These are phyloP conservation scores for Drosophila sproati DNA, from an alignment of 1,140 invertebrate genomes.

Conservation along the genomic window DNA sequence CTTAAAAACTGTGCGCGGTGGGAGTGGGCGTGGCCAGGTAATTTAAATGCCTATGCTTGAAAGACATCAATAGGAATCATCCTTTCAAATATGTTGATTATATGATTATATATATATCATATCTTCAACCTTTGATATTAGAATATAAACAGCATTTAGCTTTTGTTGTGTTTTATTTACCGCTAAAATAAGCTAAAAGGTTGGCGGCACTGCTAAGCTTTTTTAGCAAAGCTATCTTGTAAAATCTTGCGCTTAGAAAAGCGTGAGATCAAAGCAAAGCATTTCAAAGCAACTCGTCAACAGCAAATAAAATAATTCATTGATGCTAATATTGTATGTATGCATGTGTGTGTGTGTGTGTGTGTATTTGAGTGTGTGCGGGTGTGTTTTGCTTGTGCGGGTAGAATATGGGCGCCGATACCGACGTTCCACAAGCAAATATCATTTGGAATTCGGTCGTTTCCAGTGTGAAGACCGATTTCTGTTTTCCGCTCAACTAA, in stretches of 20 bases:
- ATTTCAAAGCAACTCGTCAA: not conserved
- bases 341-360: not conserved
- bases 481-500: conserved; percentile 40
- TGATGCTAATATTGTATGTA: not conserved
- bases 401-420: not conserved
- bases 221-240: not conserved
- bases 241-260: not conserved
- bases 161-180: not conserved
- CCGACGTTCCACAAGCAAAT: conserved; percentile 33
- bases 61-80: too few species aligned
- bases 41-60: too few species aligned
- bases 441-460: conserved; percentile 77
- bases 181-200: not conserved
- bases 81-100: too few species aligned
- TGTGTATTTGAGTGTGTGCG: not conserved
- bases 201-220: not conserved
- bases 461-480: conserved; percentile 84
- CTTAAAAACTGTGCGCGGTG: too few species aligned
- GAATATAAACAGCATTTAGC: not conserved
- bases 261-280: conserved; percentile 5
- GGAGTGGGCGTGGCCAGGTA: too few species aligned
- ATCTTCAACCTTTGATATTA: too few species aligned
- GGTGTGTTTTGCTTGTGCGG: too few species aligned
- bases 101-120: too few species aligned
- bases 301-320: not conserved